A percentile compares a stretch with the other conserved stretches of the same genome.
Conservation (phyloP, 2,113 vertebrate genomes). For the Callopanchax toddi region DNA sequence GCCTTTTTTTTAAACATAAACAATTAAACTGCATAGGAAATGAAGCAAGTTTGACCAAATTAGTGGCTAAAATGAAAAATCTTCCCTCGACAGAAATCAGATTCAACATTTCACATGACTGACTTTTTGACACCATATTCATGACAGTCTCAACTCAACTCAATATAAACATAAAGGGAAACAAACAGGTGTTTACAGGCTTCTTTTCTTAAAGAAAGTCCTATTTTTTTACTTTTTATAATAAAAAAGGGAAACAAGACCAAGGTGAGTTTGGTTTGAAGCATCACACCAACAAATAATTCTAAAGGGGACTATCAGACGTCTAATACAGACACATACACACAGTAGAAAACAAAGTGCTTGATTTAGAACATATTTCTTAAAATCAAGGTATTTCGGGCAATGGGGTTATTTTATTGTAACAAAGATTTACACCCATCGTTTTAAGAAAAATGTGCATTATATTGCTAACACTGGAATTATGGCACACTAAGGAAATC, state of each 20-base stretch:
- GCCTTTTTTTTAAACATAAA: conserved; percentile 19
- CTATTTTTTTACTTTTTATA: background rate
- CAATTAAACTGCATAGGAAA: conserved; percentile 1
- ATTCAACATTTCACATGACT: no score
- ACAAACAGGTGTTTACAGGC: background rate
- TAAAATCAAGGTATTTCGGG: conserved; percentile 30
- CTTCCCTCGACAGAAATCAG: background rate
- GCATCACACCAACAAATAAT: conserved; percentile 13
- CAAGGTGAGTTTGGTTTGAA: conserved; percentile 36
- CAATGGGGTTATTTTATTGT: conserved; percentile 31
- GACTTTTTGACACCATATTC: no score
- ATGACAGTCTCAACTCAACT: no score
- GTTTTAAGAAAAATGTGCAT: conserved; percentile 44
- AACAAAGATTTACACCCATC: conserved; percentile 16
- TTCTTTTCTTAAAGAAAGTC: background rate
- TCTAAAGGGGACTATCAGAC: conserved; percentile 9
- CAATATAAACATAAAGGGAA: background rate
- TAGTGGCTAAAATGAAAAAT: background rate
- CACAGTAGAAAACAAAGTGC: conserved; percentile 49
- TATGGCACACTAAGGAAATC: conserved; percentile 31
- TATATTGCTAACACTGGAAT: conserved; percentile 32
- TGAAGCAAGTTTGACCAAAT: conserved; percentile 21
- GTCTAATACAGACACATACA: background rate
- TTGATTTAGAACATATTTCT: conserved; percentile 53
- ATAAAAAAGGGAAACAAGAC: conserved; percentile 44